Base-by-base conservation (phyloP, 2,888 invertebrate genomes). In the Drosophila greeni region DNA sequence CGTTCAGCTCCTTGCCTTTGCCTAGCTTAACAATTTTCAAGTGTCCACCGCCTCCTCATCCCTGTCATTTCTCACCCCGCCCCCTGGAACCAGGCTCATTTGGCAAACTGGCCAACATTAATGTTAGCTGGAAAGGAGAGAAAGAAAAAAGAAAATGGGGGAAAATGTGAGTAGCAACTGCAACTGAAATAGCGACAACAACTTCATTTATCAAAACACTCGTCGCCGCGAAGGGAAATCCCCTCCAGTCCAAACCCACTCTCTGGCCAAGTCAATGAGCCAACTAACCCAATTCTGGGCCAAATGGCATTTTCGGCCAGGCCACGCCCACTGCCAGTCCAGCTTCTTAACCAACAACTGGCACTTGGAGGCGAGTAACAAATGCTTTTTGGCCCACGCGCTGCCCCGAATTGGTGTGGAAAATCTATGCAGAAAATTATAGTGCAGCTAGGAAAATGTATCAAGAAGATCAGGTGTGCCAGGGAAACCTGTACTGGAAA, bases 141-240 rank as follows among this genome's bases (percentile, higher is more conserved):
- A 52, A n/a, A 42, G 55, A 14, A 20, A 39, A 34, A 51, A 56
- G 24, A 16, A 59, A 8, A 3, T 6, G 29, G 12, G 14, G 14
- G 26, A 18, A 56, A 56, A 24, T 39, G 54, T 33, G 45, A 58
- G 26, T 52, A 33, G 54, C 39, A 62, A 58, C 61, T 62, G 52
- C 59, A 60, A 74, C 75, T 75, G 67, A 55, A 65, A 57, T 33
- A 61, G 58, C 59, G 65, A 73, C 70, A 74, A 73, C 71, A 75
- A 70, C 74, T 72, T 80, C 66, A 81, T 76, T 75, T 78, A 76
- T 82, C 76, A 77, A 74, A 77, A 72, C 60, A 72, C 77, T 53
- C 55, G 61, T 39, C 52, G 45, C 43, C 62, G 31, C n/a, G 20
- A 5, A 33, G n/a, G 23, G 8, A 20, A 26, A 23, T 18, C 49